phyloP scores from a whole-genome alignment of 2,113 vertebrate species.

The Phaethornis superciliosus region DNA sequence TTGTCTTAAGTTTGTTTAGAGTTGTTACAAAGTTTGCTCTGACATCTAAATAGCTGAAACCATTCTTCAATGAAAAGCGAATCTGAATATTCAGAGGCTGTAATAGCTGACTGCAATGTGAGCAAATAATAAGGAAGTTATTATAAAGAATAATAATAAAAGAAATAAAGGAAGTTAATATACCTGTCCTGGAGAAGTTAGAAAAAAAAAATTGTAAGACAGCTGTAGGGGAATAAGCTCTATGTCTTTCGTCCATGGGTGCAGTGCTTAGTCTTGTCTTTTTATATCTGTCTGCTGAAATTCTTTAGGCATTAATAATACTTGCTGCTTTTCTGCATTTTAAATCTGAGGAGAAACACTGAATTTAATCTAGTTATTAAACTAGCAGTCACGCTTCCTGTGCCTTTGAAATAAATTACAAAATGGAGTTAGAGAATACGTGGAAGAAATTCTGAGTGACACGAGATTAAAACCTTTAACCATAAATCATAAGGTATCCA shows the following conservation, averaged over 20 bases:
- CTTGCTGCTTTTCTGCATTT: accelerated
- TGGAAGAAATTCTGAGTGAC: background rate
- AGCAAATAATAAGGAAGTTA: background rate
- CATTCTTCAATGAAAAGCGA: background rate
- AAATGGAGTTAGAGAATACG: background rate
- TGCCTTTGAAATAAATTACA: background rate
- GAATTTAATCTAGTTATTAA: background rate
- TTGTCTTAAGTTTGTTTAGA: background rate
- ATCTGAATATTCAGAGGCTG: background rate
- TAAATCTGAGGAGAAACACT: background rate
- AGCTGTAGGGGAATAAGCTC: background rate
- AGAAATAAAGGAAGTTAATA: background rate
- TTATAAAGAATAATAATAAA: too few species aligned
- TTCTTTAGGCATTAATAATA: background rate
- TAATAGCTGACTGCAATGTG: background rate
- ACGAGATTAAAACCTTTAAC: background rate
- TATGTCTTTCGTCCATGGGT: background rate
- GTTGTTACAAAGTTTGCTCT: background rate
- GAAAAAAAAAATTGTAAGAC: background rate
- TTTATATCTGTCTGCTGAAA: background rate
- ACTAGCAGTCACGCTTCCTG: background rate
- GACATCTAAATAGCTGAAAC: too few species aligned
- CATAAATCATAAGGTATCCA: background rate
- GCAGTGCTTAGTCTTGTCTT: background rate
- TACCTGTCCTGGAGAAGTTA: background rate